Base-by-base conservation (phyloP, 2,113 vertebrate genomes). In the Gadus macrocephalus region DNA sequence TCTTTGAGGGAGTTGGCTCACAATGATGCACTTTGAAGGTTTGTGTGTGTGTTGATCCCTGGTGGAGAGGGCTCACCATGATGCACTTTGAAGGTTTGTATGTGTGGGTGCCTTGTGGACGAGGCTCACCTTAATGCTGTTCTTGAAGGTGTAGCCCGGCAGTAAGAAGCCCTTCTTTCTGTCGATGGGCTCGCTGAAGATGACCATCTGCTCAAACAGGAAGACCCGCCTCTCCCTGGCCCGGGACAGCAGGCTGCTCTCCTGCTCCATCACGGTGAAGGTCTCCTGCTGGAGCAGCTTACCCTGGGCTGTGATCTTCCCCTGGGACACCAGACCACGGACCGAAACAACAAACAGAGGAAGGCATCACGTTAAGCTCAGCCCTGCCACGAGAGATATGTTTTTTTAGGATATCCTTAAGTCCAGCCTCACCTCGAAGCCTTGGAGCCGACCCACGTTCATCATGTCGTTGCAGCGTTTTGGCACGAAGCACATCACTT, bases 381-480 rank as follows among this genome's bases (percentile, higher is more conserved):
- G 25, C n/a, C 25, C 78, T 71, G 74, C 17, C 77, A 78, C 66
- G 11, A 78, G 19, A 68, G 62, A 62, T 55, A 19, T 69, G 25
- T 74, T 53, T 69, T 25, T 71, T 56, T 68, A 72, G 69, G 62
- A 68, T 17, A 69, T 70, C 66, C 42, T 31, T 17, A 75, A 79
- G 68, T 73, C 67, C 67, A 31, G 67, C 69, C 67, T 38, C 91
- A 95, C 95, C 95, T 96, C 95, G 75, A 97, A 97, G 56, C 95
- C 95, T 81, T 96, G 95, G 25, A 97, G 91, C 63, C 95, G 90
- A 25, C 95, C 95, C 77, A 96, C 92, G 67, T 94, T 95, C 95
- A 97, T 96, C 95, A 97, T 97, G 83, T 96, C 95, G 60, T 97
- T 94, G 78, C 95, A 97, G 66, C 93, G 94, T 81, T 95, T 95